Percentiles rank a stretch among this genome's conserved stretches.
phyloP scores from a whole-genome alignment of 2,113 vertebrate genomes.

The Petrocephalus microphthalmus region DNA sequence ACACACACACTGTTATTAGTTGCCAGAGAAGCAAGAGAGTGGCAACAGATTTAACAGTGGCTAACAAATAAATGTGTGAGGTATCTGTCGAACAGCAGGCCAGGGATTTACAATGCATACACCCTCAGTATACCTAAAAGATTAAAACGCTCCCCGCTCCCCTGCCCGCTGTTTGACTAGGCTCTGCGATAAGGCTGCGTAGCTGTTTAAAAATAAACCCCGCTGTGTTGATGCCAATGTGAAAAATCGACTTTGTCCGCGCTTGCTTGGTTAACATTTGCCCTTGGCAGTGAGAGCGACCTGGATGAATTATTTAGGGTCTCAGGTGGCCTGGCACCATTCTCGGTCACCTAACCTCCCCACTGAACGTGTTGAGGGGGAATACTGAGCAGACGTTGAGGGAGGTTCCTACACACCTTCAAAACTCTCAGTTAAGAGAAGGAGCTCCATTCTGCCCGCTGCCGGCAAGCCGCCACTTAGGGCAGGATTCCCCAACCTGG shows the following conservation, averaged over 20 bases:
- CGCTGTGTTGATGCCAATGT: background rate
- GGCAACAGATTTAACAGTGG: background rate
- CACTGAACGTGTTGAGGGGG: slow-evolving; percentile 49
- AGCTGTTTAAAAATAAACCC: slow-evolving; percentile 1
- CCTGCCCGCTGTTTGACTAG: background rate
- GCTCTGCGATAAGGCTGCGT: background rate
- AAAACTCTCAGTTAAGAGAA: slow-evolving; percentile 74
- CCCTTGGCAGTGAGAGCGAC: background rate
- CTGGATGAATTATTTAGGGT: slow-evolving; percentile 1
- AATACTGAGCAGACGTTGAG: slow-evolving; percentile 66
- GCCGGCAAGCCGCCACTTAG: slow-evolving; percentile 49
- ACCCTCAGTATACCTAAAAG: background rate
- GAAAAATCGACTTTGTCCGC: background rate
- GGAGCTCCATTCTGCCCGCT: slow-evolving; percentile 63
- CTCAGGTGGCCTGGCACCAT: background rate
- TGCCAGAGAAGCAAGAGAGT: background rate
- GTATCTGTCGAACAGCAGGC: background rate
- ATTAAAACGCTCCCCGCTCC: background rate
- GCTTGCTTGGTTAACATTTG: slow-evolving; percentile 2
- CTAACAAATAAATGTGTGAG: slow-evolving; percentile 1
- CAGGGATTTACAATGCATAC: background rate
- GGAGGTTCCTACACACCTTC: slow-evolving; percentile 64
- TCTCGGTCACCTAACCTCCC: slow-evolving; percentile 54
- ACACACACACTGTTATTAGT: background rate
- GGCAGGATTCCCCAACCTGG: background rate